A percentile compares a stretch with the other conserved stretches of the same genome.
Evolutionary conservation across 2,888 invertebrate genomes (phyloP).

Genomic region (Bruchidius siliquastri): DNA sequence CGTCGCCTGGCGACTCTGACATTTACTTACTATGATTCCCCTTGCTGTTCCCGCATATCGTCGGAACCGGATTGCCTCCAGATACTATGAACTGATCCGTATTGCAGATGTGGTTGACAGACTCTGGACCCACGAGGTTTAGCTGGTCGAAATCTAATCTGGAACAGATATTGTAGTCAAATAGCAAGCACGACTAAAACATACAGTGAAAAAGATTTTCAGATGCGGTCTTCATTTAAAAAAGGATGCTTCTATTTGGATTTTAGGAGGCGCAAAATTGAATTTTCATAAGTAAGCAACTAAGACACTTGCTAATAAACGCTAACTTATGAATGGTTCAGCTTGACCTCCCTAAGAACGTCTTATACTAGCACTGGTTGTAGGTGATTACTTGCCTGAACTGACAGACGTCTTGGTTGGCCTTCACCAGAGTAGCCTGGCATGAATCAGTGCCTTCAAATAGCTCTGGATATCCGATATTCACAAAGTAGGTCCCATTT

Average conservation of each 20-base stretch:
- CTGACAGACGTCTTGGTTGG: slow-evolving; percentile 76
- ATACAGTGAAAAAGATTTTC: too few relatives aligned
- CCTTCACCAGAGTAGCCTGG: slow-evolving; percentile 74
- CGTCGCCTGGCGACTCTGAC: background rate
- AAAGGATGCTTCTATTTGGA: too few relatives aligned
- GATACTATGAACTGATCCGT: slow-evolving; percentile 83
- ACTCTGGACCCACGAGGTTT: slow-evolving; percentile 70
- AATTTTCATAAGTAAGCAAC: too few relatives aligned
- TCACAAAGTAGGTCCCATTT: slow-evolving; percentile 84
- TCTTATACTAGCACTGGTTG: too few relatives aligned
- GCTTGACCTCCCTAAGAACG: too few relatives aligned
- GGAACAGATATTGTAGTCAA: slow-evolving; percentile 19
- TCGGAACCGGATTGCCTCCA: slow-evolving; percentile 73
- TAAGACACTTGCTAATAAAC: too few relatives aligned
- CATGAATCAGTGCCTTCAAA: slow-evolving; percentile 80
- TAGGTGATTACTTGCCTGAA: slow-evolving; percentile 69
- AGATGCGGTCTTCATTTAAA: too few relatives aligned
- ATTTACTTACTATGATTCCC: slow-evolving; percentile 71
- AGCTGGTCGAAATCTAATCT: slow-evolving; percentile 79
- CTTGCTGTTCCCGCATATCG: slow-evolving; percentile 75
- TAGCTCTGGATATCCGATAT: slow-evolving; percentile 70
- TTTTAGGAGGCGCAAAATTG: too few relatives aligned
- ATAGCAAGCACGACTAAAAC: background rate
- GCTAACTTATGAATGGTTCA: too few relatives aligned
- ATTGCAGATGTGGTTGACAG: slow-evolving; percentile 71